Evolutionary conservation across 2,888 invertebrate genomes (phyloP), one percentile per base, ranked within the genome.

Genomic region (Ectropis crepuscularia): DNA sequence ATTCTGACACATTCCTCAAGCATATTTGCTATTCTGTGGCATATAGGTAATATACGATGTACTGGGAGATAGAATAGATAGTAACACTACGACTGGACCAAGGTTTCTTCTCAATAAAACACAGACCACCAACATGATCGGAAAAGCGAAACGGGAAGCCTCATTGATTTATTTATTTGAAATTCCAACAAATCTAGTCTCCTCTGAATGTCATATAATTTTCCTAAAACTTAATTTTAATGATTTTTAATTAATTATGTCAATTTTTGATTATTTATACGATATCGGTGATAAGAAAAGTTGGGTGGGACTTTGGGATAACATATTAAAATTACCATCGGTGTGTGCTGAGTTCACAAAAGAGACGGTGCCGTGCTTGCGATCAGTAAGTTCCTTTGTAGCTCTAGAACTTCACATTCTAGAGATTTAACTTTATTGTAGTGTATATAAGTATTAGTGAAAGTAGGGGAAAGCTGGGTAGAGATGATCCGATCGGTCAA

Each of bases 221-320:
- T 78, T 76, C 72, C 68, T 61, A 69, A 70, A 72, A 61, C 70
- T 71, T 74, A 71, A 78, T 78, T 79, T 85, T 77, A 76, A 84
- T 85, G 80, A 76, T 82, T 87, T 86, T 86, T 84, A 80, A 70
- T 71, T 84, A 84, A 86, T 81, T 85, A 92, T 92, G 92, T 75
- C 80, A 80, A 71, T 86, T 87, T 87, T 89, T 77, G 88, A 88
- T 65, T 76, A 82, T 81, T 75, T 90, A 78, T 83, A 82, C 72
- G 76, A 73, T 70, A 76, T 73, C 62, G 68, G 71, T 67, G 80
- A 77, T 70, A 68, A 68, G 63, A 71, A 76, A 48, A 66, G 64
- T 61, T 70, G 60, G 65, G 42, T 53, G 53, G 41, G 64, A 61
- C 54, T 70, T 49, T 68, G 68, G 64, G 57, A 69, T 46, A 48